These are phyloP conservation scores for Rhynchonema sp. DNA, from an alignment of 2,888 invertebrate genomes.

Conservation along the genomic window DNA sequence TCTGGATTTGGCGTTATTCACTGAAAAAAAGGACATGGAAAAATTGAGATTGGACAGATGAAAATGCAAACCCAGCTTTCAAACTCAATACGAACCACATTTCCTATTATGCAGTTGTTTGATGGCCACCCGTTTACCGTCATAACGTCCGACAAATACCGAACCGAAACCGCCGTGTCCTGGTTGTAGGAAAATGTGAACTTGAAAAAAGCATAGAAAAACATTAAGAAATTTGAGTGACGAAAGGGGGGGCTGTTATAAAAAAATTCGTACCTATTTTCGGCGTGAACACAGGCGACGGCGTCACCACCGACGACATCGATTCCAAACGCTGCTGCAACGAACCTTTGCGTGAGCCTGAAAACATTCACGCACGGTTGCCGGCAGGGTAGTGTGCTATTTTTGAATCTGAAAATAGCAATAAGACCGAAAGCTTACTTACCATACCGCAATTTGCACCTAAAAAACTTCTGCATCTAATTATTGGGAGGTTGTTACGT, in stretches of 20 bases:
- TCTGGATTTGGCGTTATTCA: neutral
- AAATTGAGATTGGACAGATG: neutral
- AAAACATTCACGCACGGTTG: neutral
- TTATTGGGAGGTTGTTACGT: no score
- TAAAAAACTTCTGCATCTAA: neutral
- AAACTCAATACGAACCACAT: neutral
- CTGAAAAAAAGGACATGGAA: no score
- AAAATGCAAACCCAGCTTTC: neutral
- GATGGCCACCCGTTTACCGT: slow-evolving; percentile 6
- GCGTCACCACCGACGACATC: neutral
- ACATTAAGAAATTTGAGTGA: no score
- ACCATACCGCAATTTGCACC: neutral
- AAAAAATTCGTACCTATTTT: no score
- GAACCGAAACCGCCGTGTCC: slow-evolving; percentile 8
- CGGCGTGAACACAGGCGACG: neutral
- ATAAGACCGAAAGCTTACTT: neutral
- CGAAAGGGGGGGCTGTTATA: no score
- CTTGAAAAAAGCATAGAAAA: no score
- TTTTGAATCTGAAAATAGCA: neutral
- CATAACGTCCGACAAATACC: slow-evolving; percentile 5
- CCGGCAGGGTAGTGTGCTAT: no score
- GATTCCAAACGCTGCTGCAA: neutral
- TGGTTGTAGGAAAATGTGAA: neutral
- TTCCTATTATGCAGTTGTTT: slow-evolving; percentile 4
- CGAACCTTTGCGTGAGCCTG: neutral